Conservation (phyloP, 2,797 vertebrate genomes). For the Ctenochaetus hawaiiensis region DNA sequence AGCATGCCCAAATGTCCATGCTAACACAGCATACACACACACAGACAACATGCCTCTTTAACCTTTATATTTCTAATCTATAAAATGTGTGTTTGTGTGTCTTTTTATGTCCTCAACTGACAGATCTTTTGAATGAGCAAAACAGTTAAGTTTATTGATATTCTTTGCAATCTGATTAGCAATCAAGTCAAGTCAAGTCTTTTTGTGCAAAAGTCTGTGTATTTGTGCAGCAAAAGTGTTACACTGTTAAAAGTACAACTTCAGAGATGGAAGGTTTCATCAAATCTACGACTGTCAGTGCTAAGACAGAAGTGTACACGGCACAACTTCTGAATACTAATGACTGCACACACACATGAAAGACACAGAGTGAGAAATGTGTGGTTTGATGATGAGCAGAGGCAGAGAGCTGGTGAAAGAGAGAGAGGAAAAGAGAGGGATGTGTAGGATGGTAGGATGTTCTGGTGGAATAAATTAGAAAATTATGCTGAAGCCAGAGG, state of each 20-base stretch:
- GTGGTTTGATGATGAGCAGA: conserved; percentile 21
- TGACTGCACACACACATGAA: conserved; percentile 6
- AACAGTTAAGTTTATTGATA: conserved; percentile 9
- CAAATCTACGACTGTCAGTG: conserved; percentile 31
- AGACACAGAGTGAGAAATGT: not conserved
- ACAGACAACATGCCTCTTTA: conserved; percentile 4
- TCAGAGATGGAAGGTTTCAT: conserved; percentile 36
- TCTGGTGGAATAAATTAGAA: conserved; percentile 55
- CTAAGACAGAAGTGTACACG: conserved; percentile 6
- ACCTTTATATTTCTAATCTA: not conserved
- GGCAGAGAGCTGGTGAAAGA: not conserved
- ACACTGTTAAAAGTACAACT: not conserved
- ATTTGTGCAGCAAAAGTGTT: conserved; percentile 2
- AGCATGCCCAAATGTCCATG: conserved; percentile 33
- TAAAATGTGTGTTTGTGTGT: conserved; percentile 4
- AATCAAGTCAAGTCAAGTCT: not conserved
- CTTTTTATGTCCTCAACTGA: not conserved
- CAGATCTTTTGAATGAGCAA: not conserved
- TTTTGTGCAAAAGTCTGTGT: not conserved
- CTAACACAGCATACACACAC: conserved; percentile 23
- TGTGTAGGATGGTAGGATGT: conserved; percentile 24
- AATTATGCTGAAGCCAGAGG: conserved; percentile 41
- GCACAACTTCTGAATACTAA: conserved; percentile 45
- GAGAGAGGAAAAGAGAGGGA: conserved; percentile 12
- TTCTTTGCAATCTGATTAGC: conserved; percentile 2